phyloP scores from a whole-genome alignment of 2,797 vertebrate species.

The Brachyrhaphis roseni region DNA sequence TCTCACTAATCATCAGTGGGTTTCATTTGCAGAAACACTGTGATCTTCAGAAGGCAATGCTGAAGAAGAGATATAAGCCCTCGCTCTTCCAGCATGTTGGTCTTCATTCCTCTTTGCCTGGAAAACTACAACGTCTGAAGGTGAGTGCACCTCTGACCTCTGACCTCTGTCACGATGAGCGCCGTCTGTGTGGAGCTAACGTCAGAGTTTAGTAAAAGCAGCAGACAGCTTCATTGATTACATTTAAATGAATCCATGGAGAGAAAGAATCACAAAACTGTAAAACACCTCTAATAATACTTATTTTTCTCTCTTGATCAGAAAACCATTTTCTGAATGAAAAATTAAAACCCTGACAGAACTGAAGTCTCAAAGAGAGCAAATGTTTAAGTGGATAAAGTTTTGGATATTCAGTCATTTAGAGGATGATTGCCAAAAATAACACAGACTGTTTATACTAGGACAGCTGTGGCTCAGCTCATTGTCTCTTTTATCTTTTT shows the following conservation, averaged over 20 bases:
- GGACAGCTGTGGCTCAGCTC: not conserved
- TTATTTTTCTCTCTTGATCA: not conserved
- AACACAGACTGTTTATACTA: not conserved
- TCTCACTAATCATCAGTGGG: not conserved
- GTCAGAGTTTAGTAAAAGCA: too few relatives aligned
- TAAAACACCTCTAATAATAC: not conserved
- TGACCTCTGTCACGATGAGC: not conserved
- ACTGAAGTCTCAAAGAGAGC: not conserved
- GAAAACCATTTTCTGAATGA: not conserved
- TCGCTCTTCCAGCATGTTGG: slow-evolving; percentile 93
- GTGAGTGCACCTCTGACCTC: slow-evolving; percentile 67
- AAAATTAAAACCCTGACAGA: not conserved
- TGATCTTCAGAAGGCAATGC: slow-evolving; percentile 73
- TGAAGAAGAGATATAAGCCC: slow-evolving; percentile 82
- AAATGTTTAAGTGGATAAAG: not conserved
- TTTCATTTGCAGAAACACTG: slow-evolving; percentile 75
- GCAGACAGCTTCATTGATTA: too few relatives aligned
- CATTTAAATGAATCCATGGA: not conserved
- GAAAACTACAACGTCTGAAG: slow-evolving; percentile 85
- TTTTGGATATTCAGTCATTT: not conserved
- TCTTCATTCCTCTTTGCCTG: slow-evolving; percentile 84
- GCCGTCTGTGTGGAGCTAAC: not conserved
- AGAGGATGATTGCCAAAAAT: not conserved
- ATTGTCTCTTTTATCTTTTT: not conserved
- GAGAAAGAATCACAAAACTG: not conserved